Percentiles rank a stretch among this genome's conserved stretches.
These are phyloP conservation scores for Lontra canadensis DNA, from an alignment of 2,113 vertebrate genomes.

Conservation along the genomic window DNA sequence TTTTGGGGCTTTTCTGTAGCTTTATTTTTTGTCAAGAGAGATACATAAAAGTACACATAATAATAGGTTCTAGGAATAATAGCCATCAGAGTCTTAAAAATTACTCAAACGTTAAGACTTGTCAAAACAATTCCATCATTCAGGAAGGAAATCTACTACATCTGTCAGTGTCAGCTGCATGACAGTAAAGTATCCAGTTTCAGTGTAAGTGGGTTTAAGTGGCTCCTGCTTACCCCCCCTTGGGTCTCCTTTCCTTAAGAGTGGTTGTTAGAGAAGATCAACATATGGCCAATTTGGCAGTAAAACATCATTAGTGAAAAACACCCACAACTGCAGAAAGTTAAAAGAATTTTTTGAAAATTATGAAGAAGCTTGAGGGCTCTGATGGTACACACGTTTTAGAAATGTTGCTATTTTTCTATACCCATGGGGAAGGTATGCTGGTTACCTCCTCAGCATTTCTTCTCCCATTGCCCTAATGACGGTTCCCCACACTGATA, in stretches of 20 bases:
- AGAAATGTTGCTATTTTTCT: background rate
- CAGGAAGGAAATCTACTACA: background rate
- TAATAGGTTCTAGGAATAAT: background rate
- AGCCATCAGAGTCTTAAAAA: background rate
- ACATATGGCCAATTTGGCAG: slow-evolving; percentile 64
- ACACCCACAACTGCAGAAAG: slow-evolving; percentile 54
- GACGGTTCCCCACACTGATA: background rate
- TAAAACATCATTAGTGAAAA: slow-evolving; percentile 63
- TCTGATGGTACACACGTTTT: background rate
- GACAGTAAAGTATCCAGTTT: background rate
- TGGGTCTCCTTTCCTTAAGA: background rate
- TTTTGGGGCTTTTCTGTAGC: background rate
- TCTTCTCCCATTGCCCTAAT: background rate
- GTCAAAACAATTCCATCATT: slow-evolving; percentile 30
- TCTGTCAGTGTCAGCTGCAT: background rate
- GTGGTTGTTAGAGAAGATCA: slow-evolving; percentile 42
- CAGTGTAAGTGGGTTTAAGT: background rate
- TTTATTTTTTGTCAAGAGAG: background rate
- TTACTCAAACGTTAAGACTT: slow-evolving; percentile 9
- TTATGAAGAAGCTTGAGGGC: background rate
- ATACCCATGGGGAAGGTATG: background rate
- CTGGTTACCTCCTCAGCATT: background rate
- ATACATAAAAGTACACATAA: background rate
- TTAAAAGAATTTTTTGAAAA: slow-evolving; percentile 51
- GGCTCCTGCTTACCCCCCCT: background rate